Conservation (phyloP, 2,888 invertebrate species). For the Malachius bipustulatus region DNA sequence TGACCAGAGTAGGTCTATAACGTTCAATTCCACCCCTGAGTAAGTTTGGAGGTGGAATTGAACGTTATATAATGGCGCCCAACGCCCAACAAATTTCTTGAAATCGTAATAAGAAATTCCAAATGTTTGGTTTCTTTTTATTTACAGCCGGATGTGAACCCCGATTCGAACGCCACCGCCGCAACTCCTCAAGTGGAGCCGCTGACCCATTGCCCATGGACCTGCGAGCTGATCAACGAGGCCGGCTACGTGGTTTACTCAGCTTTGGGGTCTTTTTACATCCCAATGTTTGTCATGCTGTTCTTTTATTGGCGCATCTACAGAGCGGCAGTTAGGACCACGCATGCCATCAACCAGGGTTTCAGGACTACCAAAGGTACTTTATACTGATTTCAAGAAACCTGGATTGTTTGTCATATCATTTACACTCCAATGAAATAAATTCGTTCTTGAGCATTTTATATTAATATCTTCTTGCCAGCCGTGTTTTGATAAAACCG, state of each 20-base stretch:
- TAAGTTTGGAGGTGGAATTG: too few relatives aligned
- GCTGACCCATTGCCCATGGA: constrained; percentile 66
- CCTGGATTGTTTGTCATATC: constrained; percentile 11
- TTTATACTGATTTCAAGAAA: too few relatives aligned
- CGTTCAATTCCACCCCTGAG: too few relatives aligned
- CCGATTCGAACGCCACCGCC: constrained; percentile 27
- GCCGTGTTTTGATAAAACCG: constrained; percentile 11
- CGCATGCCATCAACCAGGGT: constrained; percentile 85
- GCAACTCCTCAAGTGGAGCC: constrained; percentile 31
- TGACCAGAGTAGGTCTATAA: too few relatives aligned
- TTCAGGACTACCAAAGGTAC: constrained; percentile 80
- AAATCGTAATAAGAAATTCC: too few relatives aligned
- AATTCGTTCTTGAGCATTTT: too few relatives aligned
- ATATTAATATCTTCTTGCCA: too few relatives aligned
- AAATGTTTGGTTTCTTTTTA: too few relatives aligned
- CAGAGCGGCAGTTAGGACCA: constrained; percentile 83
- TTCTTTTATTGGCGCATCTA: constrained; percentile 98
- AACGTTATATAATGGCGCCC: too few relatives aligned
- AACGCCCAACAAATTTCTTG: too few relatives aligned
- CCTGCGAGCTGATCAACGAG: constrained; percentile 86
- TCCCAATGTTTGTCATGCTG: constrained; percentile 95
- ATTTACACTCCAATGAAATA: too few relatives aligned
- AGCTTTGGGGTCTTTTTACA: constrained; percentile 94
- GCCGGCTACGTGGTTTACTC: constrained; percentile 94
- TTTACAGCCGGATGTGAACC: too few relatives aligned